Evolutionary conservation across 2,113 vertebrate species (phyloP), one percentile per base, ranked within the genome.

Genomic region (Furnarius figulus): DNA sequence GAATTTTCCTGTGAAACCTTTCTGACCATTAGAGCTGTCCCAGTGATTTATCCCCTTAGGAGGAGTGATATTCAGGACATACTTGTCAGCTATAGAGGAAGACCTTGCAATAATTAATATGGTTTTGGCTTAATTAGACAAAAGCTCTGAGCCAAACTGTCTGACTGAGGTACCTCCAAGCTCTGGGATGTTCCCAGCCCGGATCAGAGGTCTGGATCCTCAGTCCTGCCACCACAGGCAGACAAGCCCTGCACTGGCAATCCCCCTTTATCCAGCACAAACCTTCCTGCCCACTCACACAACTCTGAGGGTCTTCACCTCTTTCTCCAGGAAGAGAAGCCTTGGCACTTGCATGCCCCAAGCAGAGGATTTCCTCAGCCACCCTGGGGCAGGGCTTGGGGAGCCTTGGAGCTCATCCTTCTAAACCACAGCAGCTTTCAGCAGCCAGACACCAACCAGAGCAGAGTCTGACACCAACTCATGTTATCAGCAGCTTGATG

Each of bases 311-410:
- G 2, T 1, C 35, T 14, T 47, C 3, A 1, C 31, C 63, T 50
- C 40, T 40, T 35, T 44, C 71, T 22, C n/a, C n/a, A 25, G 20
- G 19, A 10, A 11, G 11, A 49, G 61, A 2, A 74, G 18, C 55
- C 33, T 33, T 4, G 10, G 55, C 24, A 46, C 20, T 1, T 2
- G 20, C 4, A 1, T n/a, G 19, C 14, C 31, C 28, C 0, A 1
- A 25, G 61, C n/a, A 11, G 53, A 49, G 61, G 28, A 15, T 47
- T 59, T 30, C n/a, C 70, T 35, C 19, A 35, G 22, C 14, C 12
- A 0, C 5, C 24, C 44, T 1, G 0, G 52, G 30, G 58, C 62
- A 25, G 53, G 25, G 40, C 30, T 56, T 12, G 10, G 21, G 52
- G n/a, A 49, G 12, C 31, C 72, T 6, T 62, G 12, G 79, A 9